These are phyloP conservation scores for Petroica traversi DNA, from an alignment of 2,113 vertebrate genomes.

Conservation along the genomic window DNA sequence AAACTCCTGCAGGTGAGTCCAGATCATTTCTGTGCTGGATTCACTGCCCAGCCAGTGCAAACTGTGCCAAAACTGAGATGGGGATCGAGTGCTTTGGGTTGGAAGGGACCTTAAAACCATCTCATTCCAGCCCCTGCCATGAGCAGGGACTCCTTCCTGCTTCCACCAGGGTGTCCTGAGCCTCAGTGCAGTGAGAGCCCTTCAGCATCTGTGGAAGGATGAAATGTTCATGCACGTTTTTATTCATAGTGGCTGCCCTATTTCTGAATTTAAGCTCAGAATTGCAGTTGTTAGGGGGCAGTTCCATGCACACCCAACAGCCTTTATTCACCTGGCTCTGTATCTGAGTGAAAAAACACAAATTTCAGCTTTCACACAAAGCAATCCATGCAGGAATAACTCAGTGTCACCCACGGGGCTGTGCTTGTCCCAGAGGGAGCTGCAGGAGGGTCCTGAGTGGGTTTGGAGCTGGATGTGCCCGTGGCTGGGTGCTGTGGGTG, in stretches of 20 bases:
- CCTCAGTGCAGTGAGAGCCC: background rate
- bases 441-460: rapidly evolving
- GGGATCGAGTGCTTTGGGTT: background rate
- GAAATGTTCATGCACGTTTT: rapidly evolving
- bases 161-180: background rate
- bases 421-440: background rate
- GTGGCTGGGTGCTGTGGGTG: rapidly evolving
- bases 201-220: rapidly evolving
- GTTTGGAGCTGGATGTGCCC: rapidly evolving
- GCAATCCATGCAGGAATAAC: rapidly evolving
- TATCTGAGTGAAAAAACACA: rapidly evolving
- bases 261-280: background rate
- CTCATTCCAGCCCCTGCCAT: background rate
- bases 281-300: background rate
- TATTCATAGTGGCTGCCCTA: rapidly evolving
- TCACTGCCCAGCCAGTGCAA: background rate
- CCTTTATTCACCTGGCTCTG: rapidly evolving
- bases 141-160: background rate
- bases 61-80: rapidly evolving
- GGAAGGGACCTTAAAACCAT: background rate
- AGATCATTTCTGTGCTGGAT: background rate
- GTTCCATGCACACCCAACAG: rapidly evolving
- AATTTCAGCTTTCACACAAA: background rate
- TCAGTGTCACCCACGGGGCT: rapidly evolving
- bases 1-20: rapidly evolving